Evolutionary conservation across 1,140 invertebrate genomes (phyloP), one percentile per base, ranked within the genome.

Genomic region (Bombus balteatus): DNA sequence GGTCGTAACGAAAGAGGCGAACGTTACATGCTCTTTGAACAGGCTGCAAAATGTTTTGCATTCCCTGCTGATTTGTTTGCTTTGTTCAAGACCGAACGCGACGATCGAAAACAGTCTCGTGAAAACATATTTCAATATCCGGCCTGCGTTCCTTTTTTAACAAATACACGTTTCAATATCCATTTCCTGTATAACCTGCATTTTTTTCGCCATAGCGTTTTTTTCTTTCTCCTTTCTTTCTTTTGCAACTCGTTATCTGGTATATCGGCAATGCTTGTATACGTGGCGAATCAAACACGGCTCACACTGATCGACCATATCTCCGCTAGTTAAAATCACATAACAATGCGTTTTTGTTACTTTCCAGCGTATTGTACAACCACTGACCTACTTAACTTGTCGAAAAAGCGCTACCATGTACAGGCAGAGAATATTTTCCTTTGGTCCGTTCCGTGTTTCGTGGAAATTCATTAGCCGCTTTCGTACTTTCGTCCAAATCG

Each of bases 81-180:
- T 87, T 87, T 89, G 80, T 83, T 81, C 83, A 80, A 89, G 70
- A 89, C 72, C 76, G 79, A 71, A 65, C 76, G 53, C 78, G 47
- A 73, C 72, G 87, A 85, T 86, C 86, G 66, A 78, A 74, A 76
- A 84, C 72, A 68, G 62, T 76, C 85, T 79, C 72, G 85, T 68
- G 79, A 81, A 90, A 90, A 85, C 88, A 88, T 88, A 88, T 90
- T 90, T 90, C 89, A 90, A 90, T 90, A 90, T 90, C 88, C 88
- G 82, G 88, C 74, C 81, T 76, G 87, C 85, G 79, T 90, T 89
- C 68, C 66, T 81, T 83, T 80, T 77, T 90, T 86, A 78, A 66
- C 79, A 90, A 90, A 90, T 90, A 88, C 68, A 65, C 86, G 81
- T 90, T 90, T 90, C 88, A 90, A 90, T 90, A 90, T 90, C 89